Conservation (phyloP, 2,113 vertebrate species). For the Gymnobelideus leadbeateri region DNA sequence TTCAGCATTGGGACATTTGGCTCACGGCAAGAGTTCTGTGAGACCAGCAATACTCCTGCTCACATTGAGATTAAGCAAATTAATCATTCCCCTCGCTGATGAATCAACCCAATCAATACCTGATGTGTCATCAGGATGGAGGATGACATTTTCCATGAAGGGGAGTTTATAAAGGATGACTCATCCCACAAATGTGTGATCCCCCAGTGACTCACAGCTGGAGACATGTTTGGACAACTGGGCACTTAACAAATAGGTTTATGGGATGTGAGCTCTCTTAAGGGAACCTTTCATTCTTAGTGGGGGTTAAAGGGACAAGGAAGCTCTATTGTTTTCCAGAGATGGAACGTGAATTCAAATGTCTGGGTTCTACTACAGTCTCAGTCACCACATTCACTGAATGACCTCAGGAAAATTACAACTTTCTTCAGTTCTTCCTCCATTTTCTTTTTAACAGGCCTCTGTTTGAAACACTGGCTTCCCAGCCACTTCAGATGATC, state of each 20-base stretch:
- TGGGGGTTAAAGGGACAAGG: background rate
- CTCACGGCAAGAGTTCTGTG: too few species aligned
- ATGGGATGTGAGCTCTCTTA: background rate
- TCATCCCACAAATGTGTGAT: background rate
- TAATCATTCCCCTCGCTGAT: background rate
- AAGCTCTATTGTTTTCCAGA: background rate
- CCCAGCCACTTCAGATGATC: background rate
- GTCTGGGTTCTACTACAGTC: background rate
- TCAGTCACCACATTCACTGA: background rate
- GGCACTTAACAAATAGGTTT: background rate
- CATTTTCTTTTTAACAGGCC: background rate
- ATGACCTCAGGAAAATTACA: background rate
- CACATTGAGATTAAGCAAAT: background rate
- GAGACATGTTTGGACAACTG: background rate
- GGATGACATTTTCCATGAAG: background rate
- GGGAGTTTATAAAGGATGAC: background rate
- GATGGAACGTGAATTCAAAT: background rate
- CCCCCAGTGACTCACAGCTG: conserved; percentile 20
- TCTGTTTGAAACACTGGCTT: background rate
- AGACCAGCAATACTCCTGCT: background rate
- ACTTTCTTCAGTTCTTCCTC: background rate
- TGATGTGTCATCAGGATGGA: background rate
- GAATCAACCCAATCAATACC: background rate
- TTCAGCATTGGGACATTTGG: rapidly evolving
- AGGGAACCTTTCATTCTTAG: background rate